These are phyloP conservation scores for Bombus turneri DNA, from an alignment of 1,140 invertebrate genomes.

Conservation along the genomic window DNA sequence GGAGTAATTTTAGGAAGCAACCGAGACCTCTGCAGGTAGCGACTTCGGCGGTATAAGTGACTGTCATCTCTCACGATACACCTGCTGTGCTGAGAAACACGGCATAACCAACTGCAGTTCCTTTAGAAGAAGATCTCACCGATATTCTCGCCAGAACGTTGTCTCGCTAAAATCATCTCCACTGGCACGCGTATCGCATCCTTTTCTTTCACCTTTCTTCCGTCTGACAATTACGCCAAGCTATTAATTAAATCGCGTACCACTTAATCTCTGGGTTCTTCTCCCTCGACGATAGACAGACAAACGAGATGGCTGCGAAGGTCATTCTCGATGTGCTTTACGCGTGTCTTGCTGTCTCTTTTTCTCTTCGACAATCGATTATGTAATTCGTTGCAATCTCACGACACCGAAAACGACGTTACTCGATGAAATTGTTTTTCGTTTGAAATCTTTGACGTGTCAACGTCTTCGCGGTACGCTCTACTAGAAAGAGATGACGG, in stretches of 20 bases:
- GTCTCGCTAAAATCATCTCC: slow-evolving; percentile 15
- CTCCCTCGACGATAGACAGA: slow-evolving; percentile 20
- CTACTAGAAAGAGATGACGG: background rate
- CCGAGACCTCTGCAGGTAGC: slow-evolving; percentile 93
- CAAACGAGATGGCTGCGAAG: slow-evolving; percentile 33
- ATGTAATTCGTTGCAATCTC: slow-evolving; percentile 29
- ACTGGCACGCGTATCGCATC: background rate
- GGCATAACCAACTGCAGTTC: slow-evolving; percentile 9
- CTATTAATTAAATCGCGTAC: slow-evolving; percentile 31
- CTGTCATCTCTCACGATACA: slow-evolving; percentile 86
- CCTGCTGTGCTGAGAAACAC: background rate
- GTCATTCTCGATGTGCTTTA: slow-evolving; percentile 37
- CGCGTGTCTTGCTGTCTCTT: background rate
- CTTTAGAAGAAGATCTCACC: slow-evolving; percentile 12
- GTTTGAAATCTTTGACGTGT: background rate
- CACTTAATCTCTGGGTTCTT: slow-evolving; percentile 31
- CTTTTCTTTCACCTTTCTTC: background rate
- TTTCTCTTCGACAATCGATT: slow-evolving; percentile 5
- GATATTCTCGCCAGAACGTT: background rate
- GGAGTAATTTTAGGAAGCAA: slow-evolving; percentile 91
- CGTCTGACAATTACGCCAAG: background rate
- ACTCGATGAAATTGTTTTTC: slow-evolving; percentile 4
- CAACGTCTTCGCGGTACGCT: no score
- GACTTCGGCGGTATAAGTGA: slow-evolving; percentile 94
- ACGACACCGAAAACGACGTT: background rate